Evolutionary conservation across 92 coral and sea anemone genomes (phyloP).

Genomic region (Heteractis magnifica): DNA sequence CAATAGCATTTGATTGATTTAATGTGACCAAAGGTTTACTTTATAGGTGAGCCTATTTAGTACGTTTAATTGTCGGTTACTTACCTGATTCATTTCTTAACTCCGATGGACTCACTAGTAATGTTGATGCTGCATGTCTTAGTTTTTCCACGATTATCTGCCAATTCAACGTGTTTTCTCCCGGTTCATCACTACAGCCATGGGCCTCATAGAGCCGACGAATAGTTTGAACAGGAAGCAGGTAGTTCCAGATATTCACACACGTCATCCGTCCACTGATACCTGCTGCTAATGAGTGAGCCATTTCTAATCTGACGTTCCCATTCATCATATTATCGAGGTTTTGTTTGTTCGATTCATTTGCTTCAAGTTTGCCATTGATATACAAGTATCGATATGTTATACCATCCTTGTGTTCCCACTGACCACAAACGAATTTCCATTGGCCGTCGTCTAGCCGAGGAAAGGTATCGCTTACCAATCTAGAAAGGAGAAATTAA

Average conservation of each 20-base stretch:
- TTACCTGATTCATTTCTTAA: neutral
- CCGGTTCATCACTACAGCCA: neutral
- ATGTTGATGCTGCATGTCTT: neutral
- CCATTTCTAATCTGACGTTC: neutral
- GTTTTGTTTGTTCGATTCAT: neutral
- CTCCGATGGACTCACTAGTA: neutral
- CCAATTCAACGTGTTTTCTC: neutral
- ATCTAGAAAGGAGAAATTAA: neutral
- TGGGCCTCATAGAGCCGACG: neutral
- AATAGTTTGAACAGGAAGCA: neutral
- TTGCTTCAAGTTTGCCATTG: neutral
- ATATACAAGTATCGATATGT: neutral
- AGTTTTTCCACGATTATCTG: neutral
- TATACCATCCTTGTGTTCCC: constrained; percentile 5
- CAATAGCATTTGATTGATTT: neutral
- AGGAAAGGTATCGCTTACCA: neutral
- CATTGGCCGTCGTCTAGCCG: neutral
- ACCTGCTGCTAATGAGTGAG: neutral
- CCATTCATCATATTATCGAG: neutral
- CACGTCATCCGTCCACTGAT: neutral
- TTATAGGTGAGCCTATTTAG: too few species aligned
- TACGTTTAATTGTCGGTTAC: neutral
- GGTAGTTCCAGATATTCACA: neutral
- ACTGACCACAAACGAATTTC: neutral
- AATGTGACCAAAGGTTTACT: too few species aligned